Conservation (phyloP, 2,797 vertebrate species). For the Neomorphus geoffroyi region DNA sequence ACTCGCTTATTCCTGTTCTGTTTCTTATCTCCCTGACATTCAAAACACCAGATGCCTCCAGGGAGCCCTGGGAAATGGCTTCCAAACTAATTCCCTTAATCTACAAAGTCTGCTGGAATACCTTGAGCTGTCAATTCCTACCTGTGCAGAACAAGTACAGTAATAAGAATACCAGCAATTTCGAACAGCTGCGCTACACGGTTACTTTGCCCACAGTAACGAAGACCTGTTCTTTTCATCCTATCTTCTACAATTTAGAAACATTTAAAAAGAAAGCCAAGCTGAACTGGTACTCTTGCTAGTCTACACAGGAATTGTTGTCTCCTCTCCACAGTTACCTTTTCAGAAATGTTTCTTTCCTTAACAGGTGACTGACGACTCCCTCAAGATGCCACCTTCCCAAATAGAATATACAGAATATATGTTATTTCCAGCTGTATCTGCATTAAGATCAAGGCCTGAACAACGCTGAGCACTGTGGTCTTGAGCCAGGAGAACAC, state of each 20-base stretch:
- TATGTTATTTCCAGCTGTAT: neutral
- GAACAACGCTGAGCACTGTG: neutral
- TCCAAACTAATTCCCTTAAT: neutral
- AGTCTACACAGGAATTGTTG: neutral
- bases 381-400: neutral
- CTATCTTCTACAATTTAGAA: neutral
- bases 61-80: neutral
- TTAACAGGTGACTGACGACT: neutral
- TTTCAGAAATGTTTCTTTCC: neutral
- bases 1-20: neutral
- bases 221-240: neutral
- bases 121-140: neutral
- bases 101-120: neutral
- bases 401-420: rapidly evolving
- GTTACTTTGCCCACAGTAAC: neutral
- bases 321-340: neutral
- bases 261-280: neutral
- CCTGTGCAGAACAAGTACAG: neutral
- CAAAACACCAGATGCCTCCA: neutral
- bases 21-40: neutral
- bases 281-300: neutral
- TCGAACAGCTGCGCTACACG: neutral
- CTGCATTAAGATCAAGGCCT: neutral
- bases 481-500: neutral
- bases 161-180: neutral